phyloP scores from a whole-genome alignment of 2,888 invertebrate genomes.

The Limnephilus lunatus region DNA sequence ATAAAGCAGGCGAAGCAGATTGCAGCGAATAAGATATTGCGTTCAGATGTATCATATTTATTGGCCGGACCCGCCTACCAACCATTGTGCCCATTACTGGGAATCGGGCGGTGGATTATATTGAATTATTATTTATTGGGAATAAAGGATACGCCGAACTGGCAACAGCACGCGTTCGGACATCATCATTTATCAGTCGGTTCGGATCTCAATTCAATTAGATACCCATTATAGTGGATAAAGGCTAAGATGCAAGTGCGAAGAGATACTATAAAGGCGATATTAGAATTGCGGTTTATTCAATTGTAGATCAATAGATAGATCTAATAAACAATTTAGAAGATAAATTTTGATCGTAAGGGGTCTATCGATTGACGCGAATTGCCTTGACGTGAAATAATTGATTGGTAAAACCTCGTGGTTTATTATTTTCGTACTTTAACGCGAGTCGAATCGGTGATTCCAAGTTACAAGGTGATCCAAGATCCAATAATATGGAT shows the following conservation, averaged over 20 bases:
- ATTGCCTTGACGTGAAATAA: background rate
- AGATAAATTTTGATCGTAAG: background rate
- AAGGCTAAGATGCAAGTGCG: conserved; percentile 40
- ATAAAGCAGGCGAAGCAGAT: conserved; percentile 46
- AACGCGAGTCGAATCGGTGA: background rate
- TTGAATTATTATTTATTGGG: conserved; percentile 54
- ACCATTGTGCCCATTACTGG: conserved; percentile 46
- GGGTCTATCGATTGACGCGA: background rate
- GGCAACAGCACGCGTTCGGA: conserved; percentile 51
- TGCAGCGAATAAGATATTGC: conserved; percentile 62
- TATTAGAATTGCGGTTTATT: conserved; percentile 3
- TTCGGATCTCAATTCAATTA: conserved; percentile 63
- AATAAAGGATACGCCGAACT: conserved; percentile 35
- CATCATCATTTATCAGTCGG: conserved; percentile 56
- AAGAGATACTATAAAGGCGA: background rate
- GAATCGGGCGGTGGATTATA: conserved; percentile 37
- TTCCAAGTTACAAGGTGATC: background rate
- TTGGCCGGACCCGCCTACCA: conserved; percentile 52
- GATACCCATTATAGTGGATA: conserved; percentile 56
- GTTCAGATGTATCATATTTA: conserved; percentile 56
- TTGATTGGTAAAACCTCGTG: background rate
- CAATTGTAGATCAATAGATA: background rate
- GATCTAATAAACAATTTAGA: background rate
- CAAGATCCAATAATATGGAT: background rate
- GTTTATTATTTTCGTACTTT: background rate